Conservation (phyloP, 2,113 vertebrate species). For the Tupaia tana region DNA sequence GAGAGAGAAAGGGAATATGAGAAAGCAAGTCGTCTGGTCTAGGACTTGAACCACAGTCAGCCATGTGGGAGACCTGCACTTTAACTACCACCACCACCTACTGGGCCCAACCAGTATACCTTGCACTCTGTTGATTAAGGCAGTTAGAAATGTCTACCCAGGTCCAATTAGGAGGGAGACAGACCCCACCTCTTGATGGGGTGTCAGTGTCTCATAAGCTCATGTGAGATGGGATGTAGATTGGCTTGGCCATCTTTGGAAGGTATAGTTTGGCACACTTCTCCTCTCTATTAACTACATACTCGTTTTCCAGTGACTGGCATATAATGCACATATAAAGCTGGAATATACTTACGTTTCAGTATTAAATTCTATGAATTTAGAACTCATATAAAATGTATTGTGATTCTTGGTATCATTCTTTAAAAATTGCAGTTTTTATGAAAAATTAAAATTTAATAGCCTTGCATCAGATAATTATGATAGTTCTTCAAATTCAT, state of each 20-base stretch:
- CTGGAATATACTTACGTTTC: background rate
- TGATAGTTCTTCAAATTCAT: conserved; percentile 20
- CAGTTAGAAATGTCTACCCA: background rate
- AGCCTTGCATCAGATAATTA: background rate
- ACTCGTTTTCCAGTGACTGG: background rate
- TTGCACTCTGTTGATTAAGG: background rate
- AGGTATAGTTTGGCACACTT: background rate
- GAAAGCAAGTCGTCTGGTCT: too few relatives aligned
- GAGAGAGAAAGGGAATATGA: too few relatives aligned
- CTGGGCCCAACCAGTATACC: too few relatives aligned
- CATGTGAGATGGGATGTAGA: background rate
- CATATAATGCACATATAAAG: background rate
- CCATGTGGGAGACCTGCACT: too few relatives aligned
- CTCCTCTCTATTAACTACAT: background rate
- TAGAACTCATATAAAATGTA: background rate
- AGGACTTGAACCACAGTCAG: too few relatives aligned
- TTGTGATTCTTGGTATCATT: conserved; percentile 40
- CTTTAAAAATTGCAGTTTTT: background rate
- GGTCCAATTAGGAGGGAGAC: background rate
- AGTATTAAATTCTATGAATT: conserved; percentile 13
- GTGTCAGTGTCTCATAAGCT: background rate
- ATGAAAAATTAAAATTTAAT: conserved; percentile 47
- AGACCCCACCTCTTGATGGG: background rate
- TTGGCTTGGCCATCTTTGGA: background rate
- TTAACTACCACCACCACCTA: too few relatives aligned